These are phyloP conservation scores for Pristionchus fissidentatus DNA, from an alignment of 2,888 invertebrate species.

Conservation along the genomic window DNA sequence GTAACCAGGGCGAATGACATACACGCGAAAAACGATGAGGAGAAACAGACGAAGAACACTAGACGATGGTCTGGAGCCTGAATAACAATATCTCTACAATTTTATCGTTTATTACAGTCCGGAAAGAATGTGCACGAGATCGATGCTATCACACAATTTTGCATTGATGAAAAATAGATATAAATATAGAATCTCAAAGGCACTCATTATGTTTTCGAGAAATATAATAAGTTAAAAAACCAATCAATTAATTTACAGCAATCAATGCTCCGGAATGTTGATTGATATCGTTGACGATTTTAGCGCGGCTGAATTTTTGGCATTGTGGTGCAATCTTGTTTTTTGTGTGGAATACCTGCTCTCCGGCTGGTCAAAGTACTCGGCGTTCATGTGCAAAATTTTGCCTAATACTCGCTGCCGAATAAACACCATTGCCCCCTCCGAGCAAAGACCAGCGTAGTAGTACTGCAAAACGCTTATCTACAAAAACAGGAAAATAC, in stretches of 20 bases:
- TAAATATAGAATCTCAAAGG: no score
- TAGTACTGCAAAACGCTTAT: neutral
- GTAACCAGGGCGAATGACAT: no score
- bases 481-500: neutral
- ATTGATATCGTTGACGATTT: slow-evolving; percentile 19
- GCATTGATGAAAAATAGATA: no score
- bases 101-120: no score
- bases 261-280: neutral
- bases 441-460: neutral
- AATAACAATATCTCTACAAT: no score
- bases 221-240: neutral
- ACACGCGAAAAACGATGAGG: no score
- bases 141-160: no score
- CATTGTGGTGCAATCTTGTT: no score
- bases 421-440: neutral
- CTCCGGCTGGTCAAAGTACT: neutral
- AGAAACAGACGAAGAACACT: no score
- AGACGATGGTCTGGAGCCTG: no score
- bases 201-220: slow-evolving; percentile 51
- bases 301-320: neutral
- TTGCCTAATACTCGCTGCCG: neutral
- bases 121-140: no score
- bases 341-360: neutral
- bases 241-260: neutral
- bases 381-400: neutral